Conservation (phyloP, 2,113 vertebrate species). For the Onychostoma macrolepis region DNA sequence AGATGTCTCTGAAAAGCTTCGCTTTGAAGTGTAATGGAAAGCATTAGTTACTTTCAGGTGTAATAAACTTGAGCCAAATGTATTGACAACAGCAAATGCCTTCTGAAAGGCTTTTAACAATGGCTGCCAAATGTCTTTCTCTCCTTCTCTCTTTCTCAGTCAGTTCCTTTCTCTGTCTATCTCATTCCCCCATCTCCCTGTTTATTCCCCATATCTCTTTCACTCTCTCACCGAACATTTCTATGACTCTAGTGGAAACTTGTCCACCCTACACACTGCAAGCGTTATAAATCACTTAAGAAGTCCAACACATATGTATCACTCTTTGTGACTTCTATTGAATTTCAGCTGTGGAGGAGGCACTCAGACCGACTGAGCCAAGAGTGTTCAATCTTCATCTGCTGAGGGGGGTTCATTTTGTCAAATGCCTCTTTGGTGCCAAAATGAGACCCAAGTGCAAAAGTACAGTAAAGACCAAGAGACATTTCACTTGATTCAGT, state of each 20-base stretch:
- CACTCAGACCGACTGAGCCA: background rate
- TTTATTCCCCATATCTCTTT: background rate
- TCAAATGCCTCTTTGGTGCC: conserved; percentile 5
- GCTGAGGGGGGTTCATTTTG: background rate
- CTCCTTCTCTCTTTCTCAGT: background rate
- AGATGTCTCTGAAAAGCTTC: conserved; percentile 45
- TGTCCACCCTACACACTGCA: conserved; percentile 7
- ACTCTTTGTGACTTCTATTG: conserved; percentile 23
- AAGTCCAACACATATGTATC: conserved; percentile 19
- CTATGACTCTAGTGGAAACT: conserved; percentile 31
- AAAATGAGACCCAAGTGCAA: conserved; percentile 1
- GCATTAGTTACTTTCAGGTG: conserved; percentile 50
- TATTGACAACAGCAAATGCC: conserved; percentile 50
- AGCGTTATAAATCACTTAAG: conserved; percentile 25
- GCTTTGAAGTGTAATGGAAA: conserved; percentile 54
- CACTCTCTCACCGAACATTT: background rate
- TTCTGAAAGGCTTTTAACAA: conserved; percentile 55
- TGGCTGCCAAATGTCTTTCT: conserved; percentile 36
- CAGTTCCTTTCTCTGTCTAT: background rate
- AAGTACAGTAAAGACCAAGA: background rate
- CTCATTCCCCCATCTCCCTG: background rate
- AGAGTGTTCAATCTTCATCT: conserved; percentile 12
- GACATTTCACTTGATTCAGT: background rate
- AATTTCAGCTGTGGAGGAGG: conserved; percentile 28
- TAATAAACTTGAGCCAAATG: conserved; percentile 51